phyloP scores from a whole-genome alignment of 1,140 invertebrate species.

The Calosoma granatense region DNA sequence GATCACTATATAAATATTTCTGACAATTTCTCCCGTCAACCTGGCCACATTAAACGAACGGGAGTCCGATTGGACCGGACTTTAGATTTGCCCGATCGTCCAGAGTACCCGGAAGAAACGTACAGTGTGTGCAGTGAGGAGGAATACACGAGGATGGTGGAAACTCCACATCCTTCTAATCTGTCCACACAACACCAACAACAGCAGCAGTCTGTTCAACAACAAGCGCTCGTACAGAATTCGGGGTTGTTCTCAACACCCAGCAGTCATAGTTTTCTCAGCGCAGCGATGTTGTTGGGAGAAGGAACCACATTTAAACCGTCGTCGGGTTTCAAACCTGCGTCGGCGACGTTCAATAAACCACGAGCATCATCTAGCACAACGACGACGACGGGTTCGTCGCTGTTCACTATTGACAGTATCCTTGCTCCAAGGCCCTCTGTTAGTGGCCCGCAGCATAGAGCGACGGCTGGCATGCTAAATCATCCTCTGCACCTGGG shows the following conservation, averaged over 20 bases:
- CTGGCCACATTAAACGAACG: background rate
- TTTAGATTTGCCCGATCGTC: background rate
- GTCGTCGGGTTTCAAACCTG: background rate
- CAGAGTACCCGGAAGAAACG: background rate
- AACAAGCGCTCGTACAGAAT: no score
- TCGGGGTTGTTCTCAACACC: background rate
- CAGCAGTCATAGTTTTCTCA: background rate
- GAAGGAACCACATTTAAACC: background rate
- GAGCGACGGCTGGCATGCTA: constrained; percentile 37
- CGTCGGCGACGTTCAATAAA: constrained; percentile 4
- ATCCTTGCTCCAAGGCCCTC: constrained; percentile 52
- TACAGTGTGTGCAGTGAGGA: constrained; percentile 8
- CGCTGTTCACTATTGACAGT: constrained; percentile 71
- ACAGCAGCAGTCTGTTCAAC: background rate
- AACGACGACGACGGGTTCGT: constrained; percentile 45
- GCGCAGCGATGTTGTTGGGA: constrained; percentile 2
- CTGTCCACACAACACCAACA: background rate
- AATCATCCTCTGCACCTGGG: constrained; percentile 41
- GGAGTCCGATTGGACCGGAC: background rate
- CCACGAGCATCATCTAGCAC: constrained; percentile 20
- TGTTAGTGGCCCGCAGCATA: constrained; percentile 36
- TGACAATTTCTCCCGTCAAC: no score
- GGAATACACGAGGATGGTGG: constrained; percentile 5
- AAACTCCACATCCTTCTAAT: background rate
- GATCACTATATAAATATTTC: no score